Evolutionary conservation across 2,888 invertebrate genomes (phyloP).

Genomic region (Synanthedon andrenaeformis): DNA sequence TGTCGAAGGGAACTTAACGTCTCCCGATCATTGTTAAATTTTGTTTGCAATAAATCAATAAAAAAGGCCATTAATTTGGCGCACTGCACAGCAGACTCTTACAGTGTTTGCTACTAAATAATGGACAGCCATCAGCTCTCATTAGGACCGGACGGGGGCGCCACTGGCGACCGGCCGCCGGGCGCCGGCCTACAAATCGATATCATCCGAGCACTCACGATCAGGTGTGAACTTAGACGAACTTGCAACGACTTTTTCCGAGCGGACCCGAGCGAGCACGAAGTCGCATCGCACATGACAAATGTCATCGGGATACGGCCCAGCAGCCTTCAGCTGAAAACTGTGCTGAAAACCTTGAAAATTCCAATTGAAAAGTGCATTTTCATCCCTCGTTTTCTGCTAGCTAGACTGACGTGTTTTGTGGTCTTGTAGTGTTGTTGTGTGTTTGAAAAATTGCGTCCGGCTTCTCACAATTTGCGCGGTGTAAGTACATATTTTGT

Average conservation of each 20-base stretch:
- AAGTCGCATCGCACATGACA: conserved; percentile 46
- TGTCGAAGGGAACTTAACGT: background rate
- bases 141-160: conserved; percentile 57
- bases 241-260: conserved; percentile 11
- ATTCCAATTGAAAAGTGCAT: conserved; percentile 24
- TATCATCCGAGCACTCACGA: conserved; percentile 31
- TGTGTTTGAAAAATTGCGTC: conserved; percentile 17
- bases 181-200: conserved; percentile 47
- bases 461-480: conserved; percentile 17
- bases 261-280: conserved; percentile 8
- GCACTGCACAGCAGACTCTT: conserved; percentile 35
- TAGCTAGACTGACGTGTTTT: conserved; percentile 29
- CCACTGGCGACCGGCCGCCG: conserved; percentile 57
- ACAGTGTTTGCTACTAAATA: conserved; percentile 51
- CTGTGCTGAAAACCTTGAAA: conserved; percentile 51
- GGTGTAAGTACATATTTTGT: conserved; percentile 42
- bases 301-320: conserved; percentile 57
- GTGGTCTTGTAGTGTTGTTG: conserved; percentile 22
- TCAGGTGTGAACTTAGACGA: conserved; percentile 29
- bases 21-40: conserved; percentile 52
- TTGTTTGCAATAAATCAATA: conserved; percentile 62
- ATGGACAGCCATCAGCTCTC: conserved; percentile 63
- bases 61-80: conserved; percentile 60
- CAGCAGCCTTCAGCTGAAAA: conserved; percentile 57
- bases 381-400: conserved; percentile 9